Conservation (phyloP, 2,113 vertebrate genomes). For the Hiodon tergisus region DNA sequence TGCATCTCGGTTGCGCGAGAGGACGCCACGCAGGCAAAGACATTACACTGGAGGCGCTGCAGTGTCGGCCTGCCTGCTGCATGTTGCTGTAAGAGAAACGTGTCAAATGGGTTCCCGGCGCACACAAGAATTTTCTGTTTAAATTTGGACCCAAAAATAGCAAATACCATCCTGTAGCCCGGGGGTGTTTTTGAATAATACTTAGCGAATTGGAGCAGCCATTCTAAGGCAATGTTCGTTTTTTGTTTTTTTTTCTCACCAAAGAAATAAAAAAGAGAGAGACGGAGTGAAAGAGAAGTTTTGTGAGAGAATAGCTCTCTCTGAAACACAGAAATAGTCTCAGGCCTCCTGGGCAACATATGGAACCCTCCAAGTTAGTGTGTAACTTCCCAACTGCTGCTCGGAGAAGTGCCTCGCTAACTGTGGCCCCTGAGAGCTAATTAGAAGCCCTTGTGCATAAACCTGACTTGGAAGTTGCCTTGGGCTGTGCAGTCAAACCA, state of each 20-base stretch:
- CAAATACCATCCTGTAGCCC: slow-evolving; percentile 34
- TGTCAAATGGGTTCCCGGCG: background rate
- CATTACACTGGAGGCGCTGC: no score
- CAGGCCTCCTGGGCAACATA: slow-evolving; percentile 66
- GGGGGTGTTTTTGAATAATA: slow-evolving; percentile 56
- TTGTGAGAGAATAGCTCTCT: background rate
- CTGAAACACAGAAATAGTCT: slow-evolving; percentile 25
- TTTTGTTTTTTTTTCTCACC: slow-evolving; percentile 33
- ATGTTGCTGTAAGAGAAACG: background rate
- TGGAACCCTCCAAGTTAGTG: slow-evolving; percentile 60
- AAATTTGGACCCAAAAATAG: slow-evolving; percentile 24
- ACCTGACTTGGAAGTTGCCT: slow-evolving; percentile 61
- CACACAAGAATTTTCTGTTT: slow-evolving; percentile 21
- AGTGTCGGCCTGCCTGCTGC: background rate
- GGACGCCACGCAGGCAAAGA: background rate
- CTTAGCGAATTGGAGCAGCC: slow-evolving; percentile 22
- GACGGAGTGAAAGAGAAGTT: slow-evolving; percentile 2
- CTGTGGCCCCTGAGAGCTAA: slow-evolving; percentile 68
- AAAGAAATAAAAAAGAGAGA: slow-evolving; percentile 9
- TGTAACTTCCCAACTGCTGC: slow-evolving; percentile 61
- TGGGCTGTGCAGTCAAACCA: slow-evolving; percentile 56
- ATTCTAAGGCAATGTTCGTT: slow-evolving; percentile 14
- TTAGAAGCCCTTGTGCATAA: slow-evolving; percentile 68
- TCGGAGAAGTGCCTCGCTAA: slow-evolving; percentile 54
- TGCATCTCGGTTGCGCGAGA: background rate